phyloP scores from a whole-genome alignment of 2,797 vertebrate species.

The Odontamblyopus rebecca region DNA sequence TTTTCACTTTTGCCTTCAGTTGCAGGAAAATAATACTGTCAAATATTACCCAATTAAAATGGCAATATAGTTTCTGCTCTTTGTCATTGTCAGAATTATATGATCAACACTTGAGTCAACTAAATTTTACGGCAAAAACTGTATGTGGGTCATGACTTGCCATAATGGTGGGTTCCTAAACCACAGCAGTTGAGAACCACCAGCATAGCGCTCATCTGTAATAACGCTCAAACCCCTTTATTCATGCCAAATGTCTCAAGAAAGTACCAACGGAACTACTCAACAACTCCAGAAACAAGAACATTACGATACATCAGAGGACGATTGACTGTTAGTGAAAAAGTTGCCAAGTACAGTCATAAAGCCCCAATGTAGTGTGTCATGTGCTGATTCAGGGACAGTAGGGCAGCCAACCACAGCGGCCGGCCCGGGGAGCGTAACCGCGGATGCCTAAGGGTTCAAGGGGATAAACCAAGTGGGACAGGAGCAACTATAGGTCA shows the following conservation, averaged over 20 bases:
- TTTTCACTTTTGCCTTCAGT: no score
- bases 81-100: background rate
- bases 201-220: slow-evolving; percentile 56
- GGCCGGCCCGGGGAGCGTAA: background rate
- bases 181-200: slow-evolving; percentile 2
- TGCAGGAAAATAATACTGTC: background rate
- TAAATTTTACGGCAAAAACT: background rate
- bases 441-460: background rate
- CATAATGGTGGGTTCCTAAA: background rate
- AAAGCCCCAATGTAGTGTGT: slow-evolving; percentile 24
- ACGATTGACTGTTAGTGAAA: slow-evolving; percentile 20
- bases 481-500: slow-evolving; percentile 4
- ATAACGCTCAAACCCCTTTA: slow-evolving; percentile 48
- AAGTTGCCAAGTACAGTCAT: slow-evolving; percentile 23
- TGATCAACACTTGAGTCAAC: background rate
- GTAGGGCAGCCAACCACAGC: slow-evolving; percentile 2
- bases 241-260: slow-evolving; percentile 15
- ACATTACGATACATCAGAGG: slow-evolving; percentile 20
- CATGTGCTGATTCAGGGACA: slow-evolving; percentile 18
- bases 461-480: background rate
- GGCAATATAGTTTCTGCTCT: background rate
- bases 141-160: background rate
- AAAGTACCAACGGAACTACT: slow-evolving; percentile 26
- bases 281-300: slow-evolving; percentile 37
- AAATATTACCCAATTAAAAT: background rate